Base-by-base conservation (phyloP, 1,140 invertebrate species). In the Lamellibrachia luymesi region DNA sequence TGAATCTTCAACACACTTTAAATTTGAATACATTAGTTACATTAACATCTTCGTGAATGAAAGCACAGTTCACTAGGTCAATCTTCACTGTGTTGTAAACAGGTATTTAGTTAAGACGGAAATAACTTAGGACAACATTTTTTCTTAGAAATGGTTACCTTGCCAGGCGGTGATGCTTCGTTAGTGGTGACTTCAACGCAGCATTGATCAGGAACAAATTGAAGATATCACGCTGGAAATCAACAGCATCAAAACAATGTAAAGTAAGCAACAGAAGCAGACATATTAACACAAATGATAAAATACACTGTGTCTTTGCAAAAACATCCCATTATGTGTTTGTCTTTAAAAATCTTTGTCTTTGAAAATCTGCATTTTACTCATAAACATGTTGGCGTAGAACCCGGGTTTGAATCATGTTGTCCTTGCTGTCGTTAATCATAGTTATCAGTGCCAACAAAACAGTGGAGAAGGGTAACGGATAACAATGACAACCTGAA, bases 221-320 rank as follows among this genome's bases (percentile, higher is more conserved):
- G 94, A 97, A 97, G 4, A 97, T 94, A 93, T 97, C 96, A 90
- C 97, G 90, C 96, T 96, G 93, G 92, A 94, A 95, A 51, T 51
- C 90, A 27, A 92, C 50, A 94, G 25, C 92, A 93, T 50, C 25
- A 56, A n/a, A 50, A 89, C 25, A 50, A 49, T 91, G 25, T 90
- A 38, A 91, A 89, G 52, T 51, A 94, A 22, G 51, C 64, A 91
- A 51, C 27, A 90, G 4, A 51, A 64, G 38, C 38, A 38, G 38
- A 38, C 38, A 38, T 0, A 38, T 38, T 38, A 38, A 38, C 38
- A 38, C 38, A 38, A 38, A 38, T 38, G 1, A 38, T 38, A 38
- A 38, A 38, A 38, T 38, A 38, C 38, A 38, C 38, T 38, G 38
- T 38, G 38, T 38, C 38, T 38, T 38, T 38, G 64, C 50, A 50